A percentile compares a stretch with the other conserved stretches of the same genome.
These are phyloP conservation scores for Otis tarda DNA, from an alignment of 2,113 vertebrate species.

Conservation along the genomic window DNA sequence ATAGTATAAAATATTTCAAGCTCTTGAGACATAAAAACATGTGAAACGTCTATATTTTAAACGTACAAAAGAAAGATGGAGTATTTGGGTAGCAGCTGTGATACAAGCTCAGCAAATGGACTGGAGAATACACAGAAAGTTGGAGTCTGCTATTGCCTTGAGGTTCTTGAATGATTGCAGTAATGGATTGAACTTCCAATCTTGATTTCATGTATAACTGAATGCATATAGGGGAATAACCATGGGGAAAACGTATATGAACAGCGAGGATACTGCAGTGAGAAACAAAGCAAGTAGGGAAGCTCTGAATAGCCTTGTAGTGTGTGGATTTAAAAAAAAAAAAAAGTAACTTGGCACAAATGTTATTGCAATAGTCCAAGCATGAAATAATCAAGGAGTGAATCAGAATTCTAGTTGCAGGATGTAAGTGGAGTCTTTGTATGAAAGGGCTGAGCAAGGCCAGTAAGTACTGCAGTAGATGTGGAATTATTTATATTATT, in stretches of 20 bases:
- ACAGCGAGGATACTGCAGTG: not conserved
- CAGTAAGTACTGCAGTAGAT: not conserved
- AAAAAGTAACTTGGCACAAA: not conserved
- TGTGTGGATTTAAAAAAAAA: not conserved
- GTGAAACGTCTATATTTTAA: not conserved
- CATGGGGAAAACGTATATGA: not conserved
- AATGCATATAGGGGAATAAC: not conserved
- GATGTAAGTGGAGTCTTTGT: not conserved
- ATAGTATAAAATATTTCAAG: not conserved
- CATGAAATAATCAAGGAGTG: slow-evolving; percentile 32
- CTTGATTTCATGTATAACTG: slow-evolving; percentile 14
- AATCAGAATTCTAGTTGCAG: not conserved
- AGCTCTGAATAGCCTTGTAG: not conserved
- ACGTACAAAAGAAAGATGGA: not conserved
- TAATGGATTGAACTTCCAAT: not conserved
- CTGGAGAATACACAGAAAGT: not conserved
- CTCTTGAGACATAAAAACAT: not conserved
- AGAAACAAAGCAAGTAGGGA: not conserved
- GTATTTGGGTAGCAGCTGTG: not conserved
- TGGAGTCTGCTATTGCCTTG: not conserved
- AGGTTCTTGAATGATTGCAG: not conserved
- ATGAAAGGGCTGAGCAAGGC: not conserved
- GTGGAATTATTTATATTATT: not conserved
- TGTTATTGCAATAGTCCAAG: not conserved
- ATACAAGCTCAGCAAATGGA: not conserved